Conservation (phyloP, 2,888 invertebrate genomes). For the Tuberolachnus salignus region DNA sequence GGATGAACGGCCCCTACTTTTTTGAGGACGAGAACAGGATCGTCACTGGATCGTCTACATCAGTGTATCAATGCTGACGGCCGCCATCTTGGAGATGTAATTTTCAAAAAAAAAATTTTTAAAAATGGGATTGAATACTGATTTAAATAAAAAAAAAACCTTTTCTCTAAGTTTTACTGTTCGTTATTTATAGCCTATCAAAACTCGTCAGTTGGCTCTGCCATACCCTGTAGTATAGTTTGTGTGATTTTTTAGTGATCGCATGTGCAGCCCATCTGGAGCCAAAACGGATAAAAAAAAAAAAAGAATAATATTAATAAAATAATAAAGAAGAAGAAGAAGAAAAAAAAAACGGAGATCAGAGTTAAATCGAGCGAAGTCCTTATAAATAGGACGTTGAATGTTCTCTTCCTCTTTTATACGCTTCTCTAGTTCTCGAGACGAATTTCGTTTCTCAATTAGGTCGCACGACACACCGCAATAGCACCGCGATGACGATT, state of each 20-base stretch:
- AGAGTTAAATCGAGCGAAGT: conserved; percentile 44
- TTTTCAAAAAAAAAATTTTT: too few relatives aligned
- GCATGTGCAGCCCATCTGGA: background rate
- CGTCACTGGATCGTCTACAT: too few relatives aligned
- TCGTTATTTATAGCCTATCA: too few relatives aligned
- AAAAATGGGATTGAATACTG: too few relatives aligned
- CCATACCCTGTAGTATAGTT: background rate
- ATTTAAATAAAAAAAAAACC: too few relatives aligned
- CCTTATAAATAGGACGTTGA: conserved; percentile 12
- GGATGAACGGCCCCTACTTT: too few relatives aligned
- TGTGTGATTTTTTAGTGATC: conserved; percentile 33
- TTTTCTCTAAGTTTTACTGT: too few relatives aligned
- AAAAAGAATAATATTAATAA: background rate
- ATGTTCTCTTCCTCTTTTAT: background rate
- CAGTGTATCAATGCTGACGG: too few relatives aligned
- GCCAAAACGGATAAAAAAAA: conserved; percentile 29
- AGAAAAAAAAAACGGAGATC: background rate
- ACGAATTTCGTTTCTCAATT: conserved; percentile 30
- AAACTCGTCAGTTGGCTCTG: too few relatives aligned
- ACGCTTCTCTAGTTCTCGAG: background rate
- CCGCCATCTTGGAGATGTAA: too few relatives aligned
- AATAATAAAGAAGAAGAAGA: background rate
- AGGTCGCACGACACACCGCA: conserved; percentile 7
- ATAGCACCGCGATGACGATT: background rate
- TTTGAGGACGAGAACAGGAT: too few relatives aligned